Conservation (phyloP, 2,888 invertebrate species). For the Plagodis dolabraria region DNA sequence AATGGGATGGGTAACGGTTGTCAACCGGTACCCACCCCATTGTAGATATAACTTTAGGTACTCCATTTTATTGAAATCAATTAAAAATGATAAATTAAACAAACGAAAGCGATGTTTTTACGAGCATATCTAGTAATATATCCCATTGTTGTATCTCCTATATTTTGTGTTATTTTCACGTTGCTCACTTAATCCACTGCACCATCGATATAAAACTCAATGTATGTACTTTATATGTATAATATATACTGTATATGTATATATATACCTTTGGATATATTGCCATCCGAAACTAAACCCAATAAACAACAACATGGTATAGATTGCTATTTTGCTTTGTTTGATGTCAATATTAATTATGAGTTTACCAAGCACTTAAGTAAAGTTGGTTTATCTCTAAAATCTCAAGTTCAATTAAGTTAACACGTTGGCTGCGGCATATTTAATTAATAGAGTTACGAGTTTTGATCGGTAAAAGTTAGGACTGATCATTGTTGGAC, state of each 20-base stretch:
- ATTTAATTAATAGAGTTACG: slow-evolving; percentile 3
- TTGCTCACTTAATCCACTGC: not conserved
- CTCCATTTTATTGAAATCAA: no score
- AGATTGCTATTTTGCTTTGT: slow-evolving; percentile 10
- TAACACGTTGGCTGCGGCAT: slow-evolving; percentile 1
- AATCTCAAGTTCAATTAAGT: slow-evolving; percentile 9
- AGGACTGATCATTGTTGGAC: no score
- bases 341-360: slow-evolving; percentile 42
- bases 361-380: slow-evolving; percentile 31
- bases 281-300: not conserved
- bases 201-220: not conserved
- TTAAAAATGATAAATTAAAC: no score
- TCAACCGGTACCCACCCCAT: no score
- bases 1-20: no score
- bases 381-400: slow-evolving; percentile 22
- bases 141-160: no score
- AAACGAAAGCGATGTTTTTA: no score
- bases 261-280: not conserved
- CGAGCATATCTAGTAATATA: no score
- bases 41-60: no score
- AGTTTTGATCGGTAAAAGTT: not conserved
- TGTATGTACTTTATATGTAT: no score
- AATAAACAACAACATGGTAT: not conserved
- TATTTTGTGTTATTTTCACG: not conserved
- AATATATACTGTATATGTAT: no score